Evolutionary conservation across 2,113 vertebrate genomes (phyloP).

Genomic region (Notiomystis cincta): DNA sequence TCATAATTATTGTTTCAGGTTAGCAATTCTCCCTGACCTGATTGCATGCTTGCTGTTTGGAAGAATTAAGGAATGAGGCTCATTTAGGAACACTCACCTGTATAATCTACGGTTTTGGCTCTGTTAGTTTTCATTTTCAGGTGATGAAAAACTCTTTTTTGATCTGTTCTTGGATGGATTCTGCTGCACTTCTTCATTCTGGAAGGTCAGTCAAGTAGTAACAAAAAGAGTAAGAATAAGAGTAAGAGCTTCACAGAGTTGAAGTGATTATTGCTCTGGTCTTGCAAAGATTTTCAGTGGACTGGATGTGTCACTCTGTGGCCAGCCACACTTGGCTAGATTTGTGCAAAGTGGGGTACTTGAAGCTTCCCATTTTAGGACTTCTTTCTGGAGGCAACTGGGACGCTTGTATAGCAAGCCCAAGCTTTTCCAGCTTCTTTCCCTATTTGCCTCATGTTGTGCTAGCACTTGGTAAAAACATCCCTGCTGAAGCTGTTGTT

Average conservation of each 20-base stretch:
- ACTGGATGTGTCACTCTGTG: neutral
- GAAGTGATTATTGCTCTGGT: neutral
- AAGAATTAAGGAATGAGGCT: conserved; percentile 16
- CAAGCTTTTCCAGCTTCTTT: neutral
- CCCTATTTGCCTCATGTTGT: neutral
- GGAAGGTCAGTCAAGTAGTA: neutral
- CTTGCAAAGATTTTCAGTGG: neutral
- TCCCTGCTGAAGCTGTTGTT: neutral
- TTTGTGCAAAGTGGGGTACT: neutral
- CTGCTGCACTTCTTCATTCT: neutral
- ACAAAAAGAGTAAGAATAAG: neutral
- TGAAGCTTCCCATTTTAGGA: neutral
- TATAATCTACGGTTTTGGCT: neutral
- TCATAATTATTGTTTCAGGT: conserved; percentile 53
- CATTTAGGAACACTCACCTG: conserved; percentile 16
- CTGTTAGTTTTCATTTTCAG: neutral
- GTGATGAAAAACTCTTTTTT: neutral
- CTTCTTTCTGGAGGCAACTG: neutral
- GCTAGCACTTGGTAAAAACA: neutral
- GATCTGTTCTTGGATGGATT: neutral
- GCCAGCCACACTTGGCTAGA: neutral
- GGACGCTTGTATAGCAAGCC: neutral
- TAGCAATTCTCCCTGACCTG: conserved; percentile 31
- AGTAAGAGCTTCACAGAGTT: neutral
- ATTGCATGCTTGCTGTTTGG: conserved; percentile 31